Percentiles rank a stretch among this genome's conserved stretches.
Conservation (phyloP, 2,888 invertebrate species). For the Perithous albicinctus region DNA sequence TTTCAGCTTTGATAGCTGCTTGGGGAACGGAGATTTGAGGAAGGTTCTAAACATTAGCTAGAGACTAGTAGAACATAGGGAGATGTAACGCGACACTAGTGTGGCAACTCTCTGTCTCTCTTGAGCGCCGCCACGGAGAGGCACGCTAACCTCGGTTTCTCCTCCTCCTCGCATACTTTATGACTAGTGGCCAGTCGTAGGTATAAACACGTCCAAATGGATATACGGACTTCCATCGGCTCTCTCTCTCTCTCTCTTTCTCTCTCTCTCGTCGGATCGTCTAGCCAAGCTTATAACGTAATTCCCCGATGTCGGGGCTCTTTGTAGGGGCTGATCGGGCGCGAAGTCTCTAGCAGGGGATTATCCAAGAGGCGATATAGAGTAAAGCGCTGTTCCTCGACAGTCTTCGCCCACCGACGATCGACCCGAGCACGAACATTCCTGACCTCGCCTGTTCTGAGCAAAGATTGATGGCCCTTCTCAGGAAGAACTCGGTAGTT, state of each 20-base stretch:
- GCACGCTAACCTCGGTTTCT: slow-evolving; percentile 44
- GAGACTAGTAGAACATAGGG: slow-evolving; percentile 1
- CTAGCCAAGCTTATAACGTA: slow-evolving; percentile 58
- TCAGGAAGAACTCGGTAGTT: slow-evolving; percentile 52
- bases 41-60: slow-evolving; percentile 8
- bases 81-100: slow-evolving; percentile 62
- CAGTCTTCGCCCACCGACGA: slow-evolving; percentile 42
- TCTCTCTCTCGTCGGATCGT: slow-evolving; percentile 58
- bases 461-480: slow-evolving; percentile 59
- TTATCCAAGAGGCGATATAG: slow-evolving; percentile 45
- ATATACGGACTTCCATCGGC: slow-evolving; percentile 53
- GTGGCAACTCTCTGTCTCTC: too few relatives aligned
- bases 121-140: slow-evolving; percentile 26
- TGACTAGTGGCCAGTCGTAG: slow-evolving; percentile 65
- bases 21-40: slow-evolving; percentile 10
- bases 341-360: slow-evolving; percentile 29
- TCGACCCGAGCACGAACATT: slow-evolving; percentile 51
- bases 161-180: slow-evolving; percentile 62
- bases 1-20: slow-evolving; percentile 11
- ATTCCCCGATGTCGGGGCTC: slow-evolving; percentile 48
- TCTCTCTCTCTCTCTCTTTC: too few relatives aligned
- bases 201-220: slow-evolving; percentile 66
- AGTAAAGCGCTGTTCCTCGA: slow-evolving; percentile 35
- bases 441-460: slow-evolving; percentile 48
- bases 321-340: slow-evolving; percentile 12